Percentiles rank a stretch among this genome's conserved stretches.
Evolutionary conservation across 2,113 vertebrate genomes (phyloP).

Genomic region (Brachyhypopomus gauderio): DNA sequence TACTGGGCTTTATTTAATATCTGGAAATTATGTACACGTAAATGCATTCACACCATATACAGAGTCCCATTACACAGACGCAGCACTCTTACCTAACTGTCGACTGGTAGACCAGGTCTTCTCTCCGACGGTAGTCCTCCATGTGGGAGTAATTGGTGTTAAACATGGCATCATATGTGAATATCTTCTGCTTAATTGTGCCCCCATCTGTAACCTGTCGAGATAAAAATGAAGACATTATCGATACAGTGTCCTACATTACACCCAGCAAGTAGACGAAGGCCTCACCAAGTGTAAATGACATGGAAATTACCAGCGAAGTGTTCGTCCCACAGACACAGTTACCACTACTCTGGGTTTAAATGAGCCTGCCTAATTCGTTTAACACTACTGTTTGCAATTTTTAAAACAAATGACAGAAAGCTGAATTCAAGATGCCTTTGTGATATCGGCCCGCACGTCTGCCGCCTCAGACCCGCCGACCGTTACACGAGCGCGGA

Average conservation of each 20-base stretch:
- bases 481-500: constrained; percentile 46
- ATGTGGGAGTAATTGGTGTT: constrained; percentile 98
- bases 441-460: constrained; percentile 56
- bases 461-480: constrained; percentile 28
- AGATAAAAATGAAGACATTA: constrained; percentile 45
- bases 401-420: constrained; percentile 53
- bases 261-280: constrained; percentile 15
- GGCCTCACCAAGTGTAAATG: background rate
- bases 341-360: constrained; percentile 56
- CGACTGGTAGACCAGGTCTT: constrained; percentile 95
- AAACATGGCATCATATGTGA: constrained; percentile 98
- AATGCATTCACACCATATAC: background rate
- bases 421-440: constrained; percentile 26
- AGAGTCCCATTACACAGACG: background rate
- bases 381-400: constrained; percentile 58
- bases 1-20: too few species aligned
- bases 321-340: constrained; percentile 36
- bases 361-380: constrained; percentile 58
- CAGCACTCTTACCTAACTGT: constrained; percentile 86
- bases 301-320: background rate
- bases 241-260: constrained; percentile 49
- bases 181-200: constrained; percentile 98
- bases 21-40: too few species aligned
- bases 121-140: constrained; percentile 91
- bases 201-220: constrained; percentile 93